Conservation (phyloP, 2,797 vertebrate genomes). For the Chelon auratus region DNA sequence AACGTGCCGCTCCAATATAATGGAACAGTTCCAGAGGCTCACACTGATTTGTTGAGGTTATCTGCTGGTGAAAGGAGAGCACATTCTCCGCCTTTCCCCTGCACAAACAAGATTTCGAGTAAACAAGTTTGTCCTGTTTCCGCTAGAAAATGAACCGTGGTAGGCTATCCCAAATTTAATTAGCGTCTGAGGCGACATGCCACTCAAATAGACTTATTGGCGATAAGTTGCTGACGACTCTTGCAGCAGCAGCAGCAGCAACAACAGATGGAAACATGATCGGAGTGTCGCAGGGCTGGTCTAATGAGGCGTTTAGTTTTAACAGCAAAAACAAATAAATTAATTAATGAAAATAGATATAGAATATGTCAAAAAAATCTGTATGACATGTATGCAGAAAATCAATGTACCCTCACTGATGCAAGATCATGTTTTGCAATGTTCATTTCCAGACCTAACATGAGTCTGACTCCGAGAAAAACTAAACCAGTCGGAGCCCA, state of each 20-base stretch:
- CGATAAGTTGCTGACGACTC: conserved; percentile 37
- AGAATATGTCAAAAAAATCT: neutral
- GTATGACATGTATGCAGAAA: neutral
- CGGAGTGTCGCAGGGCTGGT: neutral
- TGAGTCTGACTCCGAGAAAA: neutral
- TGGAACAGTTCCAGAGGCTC: conserved; percentile 10
- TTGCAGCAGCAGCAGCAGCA: neutral
- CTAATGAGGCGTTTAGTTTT: neutral
- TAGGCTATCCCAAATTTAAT: conserved; percentile 9
- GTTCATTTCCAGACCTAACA: neutral
- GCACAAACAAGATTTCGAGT: conserved; percentile 1
- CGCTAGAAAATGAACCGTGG: conserved; percentile 6
- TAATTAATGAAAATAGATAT: neutral
- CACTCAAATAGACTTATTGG: neutral
- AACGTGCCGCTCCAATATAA: neutral
- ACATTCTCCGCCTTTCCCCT: conserved; percentile 4
- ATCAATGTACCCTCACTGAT: neutral
- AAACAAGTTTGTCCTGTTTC: conserved; percentile 13
- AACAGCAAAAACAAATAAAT: neutral
- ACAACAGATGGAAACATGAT: conserved; percentile 2
- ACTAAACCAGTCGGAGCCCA: neutral
- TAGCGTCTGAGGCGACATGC: neutral
- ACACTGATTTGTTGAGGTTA: conserved; percentile 1
- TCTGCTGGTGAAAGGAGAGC: neutral
- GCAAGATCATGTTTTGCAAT: neutral